These are phyloP conservation scores for Ophion ellenae DNA, from an alignment of 2,888 invertebrate genomes.

Conservation along the genomic window DNA sequence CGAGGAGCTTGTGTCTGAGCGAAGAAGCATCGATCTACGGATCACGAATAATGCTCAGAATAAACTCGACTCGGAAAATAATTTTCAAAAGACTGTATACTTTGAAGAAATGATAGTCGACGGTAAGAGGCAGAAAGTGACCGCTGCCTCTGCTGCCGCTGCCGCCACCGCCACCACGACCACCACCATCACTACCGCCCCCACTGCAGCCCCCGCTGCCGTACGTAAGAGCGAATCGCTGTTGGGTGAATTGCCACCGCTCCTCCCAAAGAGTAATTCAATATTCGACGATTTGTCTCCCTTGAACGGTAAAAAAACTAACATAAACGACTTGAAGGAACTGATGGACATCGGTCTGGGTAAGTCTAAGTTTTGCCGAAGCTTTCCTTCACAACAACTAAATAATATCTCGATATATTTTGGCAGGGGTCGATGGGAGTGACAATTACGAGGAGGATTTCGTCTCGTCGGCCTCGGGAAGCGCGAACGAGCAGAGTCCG, in stretches of 20 bases:
- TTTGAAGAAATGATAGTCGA: conserved; percentile 82
- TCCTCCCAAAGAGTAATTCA: conserved; percentile 78
- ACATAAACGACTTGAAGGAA: conserved; percentile 81
- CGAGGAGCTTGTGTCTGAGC: conserved; percentile 70
- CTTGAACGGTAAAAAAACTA: conserved; percentile 80
- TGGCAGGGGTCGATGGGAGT: conserved; percentile 74
- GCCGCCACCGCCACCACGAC: neutral
- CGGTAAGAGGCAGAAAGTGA: conserved; percentile 79
- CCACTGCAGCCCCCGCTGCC: neutral
- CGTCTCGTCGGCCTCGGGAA: conserved; percentile 79
- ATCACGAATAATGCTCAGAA: conserved; percentile 79
- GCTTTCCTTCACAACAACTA: neutral
- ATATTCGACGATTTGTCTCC: conserved; percentile 81
- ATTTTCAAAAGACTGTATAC: conserved; percentile 78
- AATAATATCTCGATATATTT: conserved; percentile 8
- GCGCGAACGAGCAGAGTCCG: conserved; percentile 81
- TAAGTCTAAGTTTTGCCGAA: conserved; percentile 63
- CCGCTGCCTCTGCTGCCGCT: neutral
- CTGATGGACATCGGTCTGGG: conserved; percentile 80
- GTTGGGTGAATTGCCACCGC: conserved; percentile 77
- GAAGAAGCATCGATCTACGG: conserved; percentile 74
- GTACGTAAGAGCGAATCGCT: conserved; percentile 75
- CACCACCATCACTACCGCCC: neutral
- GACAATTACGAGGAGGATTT: conserved; percentile 81
- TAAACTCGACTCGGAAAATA: conserved; percentile 75